Conservation (phyloP, 1,140 invertebrate genomes). For the Popillia japonica region DNA sequence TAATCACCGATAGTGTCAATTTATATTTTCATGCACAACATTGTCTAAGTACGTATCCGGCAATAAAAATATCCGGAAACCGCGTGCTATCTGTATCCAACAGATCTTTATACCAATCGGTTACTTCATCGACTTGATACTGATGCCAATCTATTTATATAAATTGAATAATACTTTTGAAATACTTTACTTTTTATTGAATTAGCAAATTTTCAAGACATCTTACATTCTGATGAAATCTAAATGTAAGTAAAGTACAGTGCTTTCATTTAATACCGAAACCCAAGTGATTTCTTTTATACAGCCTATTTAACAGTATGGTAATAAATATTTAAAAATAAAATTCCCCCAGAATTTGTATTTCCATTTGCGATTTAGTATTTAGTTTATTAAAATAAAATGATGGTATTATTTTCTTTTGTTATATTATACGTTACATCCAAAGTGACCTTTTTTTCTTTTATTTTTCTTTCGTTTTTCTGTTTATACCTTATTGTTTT, state of each 20-base stretch:
- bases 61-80: conserved; percentile 11
- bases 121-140: neutral
- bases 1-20: conserved; percentile 20
- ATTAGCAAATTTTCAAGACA: no score
- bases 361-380: conserved; percentile 5
- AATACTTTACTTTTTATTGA: no score
- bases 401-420: conserved; percentile 2
- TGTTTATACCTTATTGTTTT: conserved; percentile 39
- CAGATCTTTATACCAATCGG: neutral
- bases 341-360: no score
- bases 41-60: conserved; percentile 20
- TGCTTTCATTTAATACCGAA: no score
- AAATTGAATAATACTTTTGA: no score
- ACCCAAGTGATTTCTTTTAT: no score
- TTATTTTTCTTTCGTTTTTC: neutral
- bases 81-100: neutral
- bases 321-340: no score
- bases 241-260: no score
- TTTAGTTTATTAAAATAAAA: neutral
- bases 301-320: no score
- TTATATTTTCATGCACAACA: conserved; percentile 21
- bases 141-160: no score
- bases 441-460: conserved; percentile 20
- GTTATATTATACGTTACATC: neutral
- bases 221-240: no score